A percentile compares a stretch with the other conserved stretches of the same genome.
Evolutionary conservation across 2,888 invertebrate species (phyloP).

Genomic region (Chloroclysta siterata): DNA sequence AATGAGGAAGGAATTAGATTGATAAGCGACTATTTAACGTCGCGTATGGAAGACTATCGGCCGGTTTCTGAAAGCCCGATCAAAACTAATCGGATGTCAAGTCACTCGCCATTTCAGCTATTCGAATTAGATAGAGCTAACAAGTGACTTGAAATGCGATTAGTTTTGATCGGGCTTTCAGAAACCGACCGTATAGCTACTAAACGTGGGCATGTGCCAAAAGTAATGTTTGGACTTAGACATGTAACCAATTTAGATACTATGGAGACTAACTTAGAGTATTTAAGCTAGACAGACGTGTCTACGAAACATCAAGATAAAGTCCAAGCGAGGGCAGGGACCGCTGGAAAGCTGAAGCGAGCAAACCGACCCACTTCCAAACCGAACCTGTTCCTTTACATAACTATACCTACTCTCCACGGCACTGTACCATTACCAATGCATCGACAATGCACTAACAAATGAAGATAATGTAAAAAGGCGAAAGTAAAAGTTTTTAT

Average conservation of each 20-base stretch:
- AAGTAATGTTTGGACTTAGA: too few relatives aligned
- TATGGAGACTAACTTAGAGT: neutral
- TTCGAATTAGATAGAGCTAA: too few relatives aligned
- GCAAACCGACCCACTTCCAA: slow-evolving; percentile 67
- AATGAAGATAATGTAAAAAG: slow-evolving; percentile 7
- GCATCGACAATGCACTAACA: slow-evolving; percentile 19
- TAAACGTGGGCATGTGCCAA: neutral
- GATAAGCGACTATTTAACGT: neutral
- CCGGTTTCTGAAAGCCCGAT: too few relatives aligned
- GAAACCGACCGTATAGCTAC: too few relatives aligned
- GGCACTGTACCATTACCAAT: slow-evolving; percentile 38
- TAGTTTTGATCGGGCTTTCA: too few relatives aligned
- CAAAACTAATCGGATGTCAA: too few relatives aligned
- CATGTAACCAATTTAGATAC: too few relatives aligned
- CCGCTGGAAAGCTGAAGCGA: slow-evolving; percentile 61
- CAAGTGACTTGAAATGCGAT: too few relatives aligned
- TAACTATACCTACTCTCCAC: slow-evolving; percentile 58
- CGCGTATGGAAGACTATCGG: neutral
- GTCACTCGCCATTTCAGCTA: too few relatives aligned
- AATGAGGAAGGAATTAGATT: slow-evolving; percentile 18
- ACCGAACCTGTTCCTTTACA: slow-evolving; percentile 52
- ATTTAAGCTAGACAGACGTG: slow-evolving; percentile 1
- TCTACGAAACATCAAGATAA: slow-evolving; percentile 6
- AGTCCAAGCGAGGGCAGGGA: slow-evolving; percentile 49
- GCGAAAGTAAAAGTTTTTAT: slow-evolving; percentile 23